These are phyloP conservation scores for Ptilorrhoa leucosticta DNA, from an alignment of 2,113 vertebrate genomes.

Conservation along the genomic window DNA sequence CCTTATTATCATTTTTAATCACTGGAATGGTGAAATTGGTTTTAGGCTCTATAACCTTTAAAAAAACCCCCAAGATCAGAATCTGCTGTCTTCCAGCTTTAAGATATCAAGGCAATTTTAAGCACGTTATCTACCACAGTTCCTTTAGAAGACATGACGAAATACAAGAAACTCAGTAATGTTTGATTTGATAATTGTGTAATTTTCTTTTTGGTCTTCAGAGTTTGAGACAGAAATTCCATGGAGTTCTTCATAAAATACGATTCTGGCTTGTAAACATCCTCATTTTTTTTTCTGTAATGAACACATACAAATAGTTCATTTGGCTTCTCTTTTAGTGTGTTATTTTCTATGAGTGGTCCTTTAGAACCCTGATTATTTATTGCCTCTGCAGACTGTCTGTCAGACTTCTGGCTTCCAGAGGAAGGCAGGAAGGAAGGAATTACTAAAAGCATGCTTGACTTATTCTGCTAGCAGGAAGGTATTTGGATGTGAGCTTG, in stretches of 20 bases:
- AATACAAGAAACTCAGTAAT: neutral
- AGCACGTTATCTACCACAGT: neutral
- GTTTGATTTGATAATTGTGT: neutral
- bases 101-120: neutral
- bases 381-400: neutral
- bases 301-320: neutral
- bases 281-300: neutral
- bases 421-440: neutral
- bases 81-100: neutral
- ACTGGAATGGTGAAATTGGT: neutral
- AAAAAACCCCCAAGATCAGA: neutral
- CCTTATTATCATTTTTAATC: neutral
- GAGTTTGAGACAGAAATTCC: neutral
- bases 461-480: neutral
- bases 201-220: neutral
- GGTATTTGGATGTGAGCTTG: neutral
- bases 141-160: neutral
- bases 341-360: neutral
- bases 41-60: neutral
- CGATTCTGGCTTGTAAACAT: neutral
- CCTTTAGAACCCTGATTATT: neutral
- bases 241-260: neutral
- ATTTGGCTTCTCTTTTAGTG: neutral
- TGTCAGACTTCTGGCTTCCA: neutral
- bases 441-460: neutral